phyloP scores from a whole-genome alignment of 2,113 vertebrate genomes.

The Apistogramma diplotaenia region DNA sequence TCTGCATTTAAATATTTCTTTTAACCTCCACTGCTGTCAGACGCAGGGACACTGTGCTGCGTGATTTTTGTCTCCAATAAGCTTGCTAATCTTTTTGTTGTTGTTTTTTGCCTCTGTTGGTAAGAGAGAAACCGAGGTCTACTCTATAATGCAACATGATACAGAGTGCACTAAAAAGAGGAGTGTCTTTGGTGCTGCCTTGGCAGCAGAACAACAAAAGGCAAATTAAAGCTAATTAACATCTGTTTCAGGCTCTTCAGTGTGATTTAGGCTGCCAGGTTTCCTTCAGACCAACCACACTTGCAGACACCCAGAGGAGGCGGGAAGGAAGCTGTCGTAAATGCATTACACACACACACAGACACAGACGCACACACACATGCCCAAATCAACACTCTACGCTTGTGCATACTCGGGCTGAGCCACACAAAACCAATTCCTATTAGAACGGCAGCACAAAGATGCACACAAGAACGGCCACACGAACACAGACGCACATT shows the following conservation, averaged over 20 bases:
- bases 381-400: slow-evolving; percentile 9
- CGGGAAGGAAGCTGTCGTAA: slow-evolving; percentile 63
- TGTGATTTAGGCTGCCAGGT: slow-evolving; percentile 66
- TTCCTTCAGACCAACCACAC: slow-evolving; percentile 59
- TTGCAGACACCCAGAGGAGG: slow-evolving; percentile 55
- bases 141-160: not conserved
- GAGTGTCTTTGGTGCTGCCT: slow-evolving; percentile 36
- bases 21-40: not conserved
- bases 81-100: not conserved
- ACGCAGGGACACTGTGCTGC: not conserved
- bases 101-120: not conserved
- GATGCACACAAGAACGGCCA: not conserved
- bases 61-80: not conserved
- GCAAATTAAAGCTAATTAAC: slow-evolving; percentile 77
- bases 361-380: not conserved
- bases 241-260: slow-evolving; percentile 70
- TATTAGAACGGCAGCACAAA: not conserved
- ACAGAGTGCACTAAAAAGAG: slow-evolving; percentile 29
- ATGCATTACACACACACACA: slow-evolving; percentile 14
- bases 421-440: not conserved
- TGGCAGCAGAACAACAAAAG: slow-evolving; percentile 69
- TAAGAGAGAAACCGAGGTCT: not conserved
- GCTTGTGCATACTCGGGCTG: not conserved
- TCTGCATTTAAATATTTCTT: not conserved
- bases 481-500: not conserved